Conservation (phyloP, 2,113 vertebrate species). For the Macrotus californicus region DNA sequence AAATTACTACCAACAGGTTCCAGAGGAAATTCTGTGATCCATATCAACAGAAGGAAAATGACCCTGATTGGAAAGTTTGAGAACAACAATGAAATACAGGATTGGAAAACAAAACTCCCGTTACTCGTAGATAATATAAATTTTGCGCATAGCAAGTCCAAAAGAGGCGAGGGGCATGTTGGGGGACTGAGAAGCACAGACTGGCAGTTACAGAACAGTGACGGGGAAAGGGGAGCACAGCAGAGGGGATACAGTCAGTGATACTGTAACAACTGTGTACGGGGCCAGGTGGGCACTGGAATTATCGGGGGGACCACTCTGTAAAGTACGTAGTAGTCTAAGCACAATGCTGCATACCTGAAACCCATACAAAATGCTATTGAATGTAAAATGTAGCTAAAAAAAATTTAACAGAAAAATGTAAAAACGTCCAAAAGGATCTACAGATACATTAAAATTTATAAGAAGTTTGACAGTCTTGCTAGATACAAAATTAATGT, state of each 20-base stretch:
- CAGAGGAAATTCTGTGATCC: not conserved
- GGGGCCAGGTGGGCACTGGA: no score
- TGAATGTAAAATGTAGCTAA: no score
- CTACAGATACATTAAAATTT: not conserved
- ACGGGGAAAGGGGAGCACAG: no score
- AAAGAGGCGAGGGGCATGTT: not conserved
- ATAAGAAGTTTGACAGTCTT: not conserved
- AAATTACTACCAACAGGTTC: not conserved
- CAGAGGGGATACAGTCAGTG: no score
- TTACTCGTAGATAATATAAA: not conserved
- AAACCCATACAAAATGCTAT: not conserved
- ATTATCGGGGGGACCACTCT: no score
- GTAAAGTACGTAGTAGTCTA: no score
- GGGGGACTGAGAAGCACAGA: not conserved
- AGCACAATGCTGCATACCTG: no score
- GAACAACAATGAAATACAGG: not conserved
- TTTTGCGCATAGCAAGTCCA: not conserved
- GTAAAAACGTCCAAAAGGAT: not conserved
- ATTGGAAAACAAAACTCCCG: not conserved
- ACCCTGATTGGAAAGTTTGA: not conserved
- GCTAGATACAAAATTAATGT: not conserved
- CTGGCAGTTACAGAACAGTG: no score
- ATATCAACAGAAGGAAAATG: not conserved
- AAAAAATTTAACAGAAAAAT: not conserved
- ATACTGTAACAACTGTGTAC: accelerated